Percentiles rank a stretch among this genome's conserved stretches.
These are phyloP conservation scores for Sesamia nonagrioides DNA, from an alignment of 1,140 invertebrate species.

Conservation along the genomic window DNA sequence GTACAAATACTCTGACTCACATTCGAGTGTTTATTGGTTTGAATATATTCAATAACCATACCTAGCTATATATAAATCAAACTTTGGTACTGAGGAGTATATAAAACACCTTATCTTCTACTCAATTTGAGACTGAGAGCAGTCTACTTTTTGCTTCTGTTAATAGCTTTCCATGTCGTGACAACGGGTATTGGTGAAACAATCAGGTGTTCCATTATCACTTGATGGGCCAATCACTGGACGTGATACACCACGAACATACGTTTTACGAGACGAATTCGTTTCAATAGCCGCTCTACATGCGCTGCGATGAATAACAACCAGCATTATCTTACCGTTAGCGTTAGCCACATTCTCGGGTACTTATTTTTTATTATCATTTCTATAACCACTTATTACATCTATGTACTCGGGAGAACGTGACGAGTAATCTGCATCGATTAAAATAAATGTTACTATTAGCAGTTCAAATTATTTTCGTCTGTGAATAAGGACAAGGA, in stretches of 20 bases:
- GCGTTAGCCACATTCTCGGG: conserved; percentile 43
- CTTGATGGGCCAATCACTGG: neutral
- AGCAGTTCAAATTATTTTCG: conserved; percentile 1
- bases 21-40: neutral
- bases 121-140: neutral
- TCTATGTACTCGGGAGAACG: conserved; percentile 30
- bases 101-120: neutral
- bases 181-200: neutral
- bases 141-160: no score
- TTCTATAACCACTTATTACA: conserved; percentile 46
- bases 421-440: conserved; percentile 29
- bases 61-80: neutral
- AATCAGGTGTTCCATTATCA: conserved; percentile 14
- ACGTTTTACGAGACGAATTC: conserved; percentile 39
- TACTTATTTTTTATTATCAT: conserved; percentile 47
- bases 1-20: neutral
- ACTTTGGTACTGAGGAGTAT: neutral
- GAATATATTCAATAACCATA: neutral
- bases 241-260: conserved; percentile 16
- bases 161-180: neutral
- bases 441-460: conserved; percentile 44
- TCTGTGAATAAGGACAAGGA: conserved; percentile 55
- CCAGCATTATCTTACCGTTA: conserved; percentile 54
- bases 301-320: conserved; percentile 49
- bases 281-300: conserved; percentile 48